phyloP scores from a whole-genome alignment of 2,888 invertebrate genomes.

The Drosophila percnosoma region DNA sequence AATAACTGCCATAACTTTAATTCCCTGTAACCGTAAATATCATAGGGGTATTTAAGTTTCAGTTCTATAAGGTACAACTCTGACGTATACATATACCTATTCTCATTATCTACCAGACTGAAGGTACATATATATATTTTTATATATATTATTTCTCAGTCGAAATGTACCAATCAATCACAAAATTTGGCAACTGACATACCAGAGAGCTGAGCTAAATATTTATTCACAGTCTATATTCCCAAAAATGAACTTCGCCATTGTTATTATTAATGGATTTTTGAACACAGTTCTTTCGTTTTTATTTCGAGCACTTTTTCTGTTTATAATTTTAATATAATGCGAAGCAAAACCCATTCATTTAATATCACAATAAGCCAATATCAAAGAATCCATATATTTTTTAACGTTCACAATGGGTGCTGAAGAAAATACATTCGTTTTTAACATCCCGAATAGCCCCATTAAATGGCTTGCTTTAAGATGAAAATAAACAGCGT shows the following conservation, averaged over 20 bases:
- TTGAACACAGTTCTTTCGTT: not conserved
- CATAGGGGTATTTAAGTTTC: not conserved
- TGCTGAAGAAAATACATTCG: not conserved
- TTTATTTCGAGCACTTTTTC: not conserved
- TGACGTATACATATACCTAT: not conserved
- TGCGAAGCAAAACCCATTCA: not conserved
- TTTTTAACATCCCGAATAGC: not conserved
- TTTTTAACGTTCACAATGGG: too few relatives aligned
- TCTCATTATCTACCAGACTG: not conserved
- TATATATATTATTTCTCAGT: not conserved
- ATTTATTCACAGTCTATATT: not conserved
- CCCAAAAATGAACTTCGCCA: not conserved
- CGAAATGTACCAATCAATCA: not conserved
- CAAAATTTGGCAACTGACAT: not conserved
- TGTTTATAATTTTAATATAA: not conserved
- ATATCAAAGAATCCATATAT: not conserved
- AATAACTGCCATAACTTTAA: slow-evolving; percentile 9
- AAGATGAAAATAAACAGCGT: not conserved
- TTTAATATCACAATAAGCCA: not conserved
- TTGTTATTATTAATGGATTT: not conserved
- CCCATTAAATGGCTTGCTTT: not conserved
- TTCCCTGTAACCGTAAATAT: not conserved
- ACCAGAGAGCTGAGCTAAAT: not conserved
- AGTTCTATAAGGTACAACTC: not conserved
- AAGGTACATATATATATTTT: not conserved